phyloP scores from a whole-genome alignment of 2,888 invertebrate genomes.

The Cephus nigrinus region DNA sequence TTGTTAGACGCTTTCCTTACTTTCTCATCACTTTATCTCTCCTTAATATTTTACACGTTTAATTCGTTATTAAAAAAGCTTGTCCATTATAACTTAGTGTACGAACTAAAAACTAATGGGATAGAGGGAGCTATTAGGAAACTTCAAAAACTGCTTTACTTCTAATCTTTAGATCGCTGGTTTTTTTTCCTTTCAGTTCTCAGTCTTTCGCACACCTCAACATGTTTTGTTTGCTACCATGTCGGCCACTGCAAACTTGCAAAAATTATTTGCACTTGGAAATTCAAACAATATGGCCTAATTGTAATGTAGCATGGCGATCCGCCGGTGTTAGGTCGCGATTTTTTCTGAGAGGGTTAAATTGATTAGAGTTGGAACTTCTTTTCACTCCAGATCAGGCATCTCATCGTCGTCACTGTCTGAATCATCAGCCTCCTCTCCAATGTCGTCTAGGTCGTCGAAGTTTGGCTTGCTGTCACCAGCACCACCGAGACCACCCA shows the following conservation, averaged over 20 bases:
- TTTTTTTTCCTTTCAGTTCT: constrained; percentile 27
- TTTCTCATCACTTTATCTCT: constrained; percentile 37
- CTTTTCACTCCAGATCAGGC: constrained; percentile 77
- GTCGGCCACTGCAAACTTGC: constrained; percentile 37
- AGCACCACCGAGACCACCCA: constrained; percentile 73
- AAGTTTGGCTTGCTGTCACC: constrained; percentile 76
- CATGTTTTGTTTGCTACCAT: constrained; percentile 33
- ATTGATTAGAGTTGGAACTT: constrained; percentile 24
- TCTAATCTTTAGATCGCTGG: constrained; percentile 29
- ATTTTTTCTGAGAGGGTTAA: constrained; percentile 38
- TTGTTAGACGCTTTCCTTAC: constrained; percentile 15
- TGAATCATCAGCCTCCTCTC: constrained; percentile 73
- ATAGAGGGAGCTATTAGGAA: constrained; percentile 24
- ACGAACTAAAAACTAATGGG: constrained; percentile 50
- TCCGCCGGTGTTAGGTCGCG: constrained; percentile 42
- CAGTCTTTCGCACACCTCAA: constrained; percentile 33
- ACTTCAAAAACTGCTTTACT: constrained; percentile 42
- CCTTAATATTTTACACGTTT: constrained; percentile 54
- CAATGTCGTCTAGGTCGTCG: constrained; percentile 77
- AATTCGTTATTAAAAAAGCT: constrained; percentile 55
- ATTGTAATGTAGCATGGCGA: constrained; percentile 38
- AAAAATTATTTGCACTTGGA: constrained; percentile 43
- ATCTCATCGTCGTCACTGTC: constrained; percentile 78
- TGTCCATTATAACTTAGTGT: constrained; percentile 58
- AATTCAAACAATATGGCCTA: constrained; percentile 43